Conservation (phyloP, 2,797 vertebrate genomes). For the Danio kyathit region DNA sequence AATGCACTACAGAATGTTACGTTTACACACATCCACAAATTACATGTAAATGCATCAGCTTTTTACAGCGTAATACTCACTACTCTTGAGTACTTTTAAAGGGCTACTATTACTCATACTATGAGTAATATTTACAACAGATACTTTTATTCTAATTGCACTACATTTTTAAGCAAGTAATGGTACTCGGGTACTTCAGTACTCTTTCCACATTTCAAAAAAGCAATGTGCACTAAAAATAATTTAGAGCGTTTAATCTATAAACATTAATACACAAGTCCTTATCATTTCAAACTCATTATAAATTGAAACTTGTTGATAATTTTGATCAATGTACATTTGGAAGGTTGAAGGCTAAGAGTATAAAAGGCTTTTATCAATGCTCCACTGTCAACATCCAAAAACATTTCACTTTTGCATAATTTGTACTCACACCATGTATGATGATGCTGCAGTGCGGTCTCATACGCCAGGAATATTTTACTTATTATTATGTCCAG, state of each 20-base stretch:
- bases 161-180: no score
- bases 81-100: no score
- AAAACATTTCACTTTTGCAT: neutral
- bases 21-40: no score
- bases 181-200: no score
- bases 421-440: neutral
- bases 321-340: neutral
- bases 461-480: conserved; percentile 6
- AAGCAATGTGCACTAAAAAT: neutral
- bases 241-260: neutral
- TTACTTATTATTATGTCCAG: neutral
- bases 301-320: neutral
- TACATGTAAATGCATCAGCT: no score
- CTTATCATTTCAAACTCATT: no score
- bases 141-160: no score
- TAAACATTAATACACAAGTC: neutral
- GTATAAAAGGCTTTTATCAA: neutral
- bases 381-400: neutral
- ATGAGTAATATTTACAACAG: no score
- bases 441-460: neutral
- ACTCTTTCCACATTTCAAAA: neutral
- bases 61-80: no score
- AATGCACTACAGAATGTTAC: no score
- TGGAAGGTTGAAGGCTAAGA: neutral
- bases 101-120: no score